Conservation (phyloP, 2,113 vertebrate genomes). For the Acrocephalus arundinaceus region DNA sequence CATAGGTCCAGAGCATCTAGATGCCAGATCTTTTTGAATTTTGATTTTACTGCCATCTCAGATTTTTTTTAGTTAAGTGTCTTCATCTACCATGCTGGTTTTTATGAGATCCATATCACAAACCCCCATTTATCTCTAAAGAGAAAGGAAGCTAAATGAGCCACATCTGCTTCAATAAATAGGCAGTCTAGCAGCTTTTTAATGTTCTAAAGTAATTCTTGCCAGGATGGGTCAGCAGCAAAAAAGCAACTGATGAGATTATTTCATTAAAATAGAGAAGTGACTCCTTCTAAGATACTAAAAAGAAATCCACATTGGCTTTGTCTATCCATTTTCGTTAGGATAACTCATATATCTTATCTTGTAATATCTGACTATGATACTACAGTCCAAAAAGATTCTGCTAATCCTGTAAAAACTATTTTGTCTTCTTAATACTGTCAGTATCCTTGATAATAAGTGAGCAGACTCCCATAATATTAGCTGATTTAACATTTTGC, state of each 20-base stretch:
- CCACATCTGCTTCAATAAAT: neutral
- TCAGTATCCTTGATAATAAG: neutral
- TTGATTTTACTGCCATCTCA: neutral
- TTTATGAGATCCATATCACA: neutral
- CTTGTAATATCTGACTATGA: neutral
- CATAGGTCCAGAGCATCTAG: neutral
- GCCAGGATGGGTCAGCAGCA: neutral
- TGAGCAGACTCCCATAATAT: neutral
- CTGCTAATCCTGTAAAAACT: neutral
- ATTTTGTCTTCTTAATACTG: neutral
- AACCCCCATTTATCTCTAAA: neutral
- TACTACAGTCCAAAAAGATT: slow-evolving; percentile 16
- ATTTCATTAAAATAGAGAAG: neutral
- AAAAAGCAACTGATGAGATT: neutral
- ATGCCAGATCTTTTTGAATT: neutral
- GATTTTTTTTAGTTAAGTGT: neutral
- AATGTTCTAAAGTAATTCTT: neutral
- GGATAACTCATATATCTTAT: neutral
- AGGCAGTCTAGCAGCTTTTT: neutral
- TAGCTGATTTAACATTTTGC: neutral
- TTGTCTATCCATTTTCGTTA: neutral
- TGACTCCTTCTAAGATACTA: neutral
- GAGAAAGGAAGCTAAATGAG: neutral
- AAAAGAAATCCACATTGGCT: neutral
- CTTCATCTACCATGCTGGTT: neutral